Evolutionary conservation across 2,797 vertebrate species (phyloP), one percentile per base, ranked within the genome.

Genomic region (Remorina albescens): DNA sequence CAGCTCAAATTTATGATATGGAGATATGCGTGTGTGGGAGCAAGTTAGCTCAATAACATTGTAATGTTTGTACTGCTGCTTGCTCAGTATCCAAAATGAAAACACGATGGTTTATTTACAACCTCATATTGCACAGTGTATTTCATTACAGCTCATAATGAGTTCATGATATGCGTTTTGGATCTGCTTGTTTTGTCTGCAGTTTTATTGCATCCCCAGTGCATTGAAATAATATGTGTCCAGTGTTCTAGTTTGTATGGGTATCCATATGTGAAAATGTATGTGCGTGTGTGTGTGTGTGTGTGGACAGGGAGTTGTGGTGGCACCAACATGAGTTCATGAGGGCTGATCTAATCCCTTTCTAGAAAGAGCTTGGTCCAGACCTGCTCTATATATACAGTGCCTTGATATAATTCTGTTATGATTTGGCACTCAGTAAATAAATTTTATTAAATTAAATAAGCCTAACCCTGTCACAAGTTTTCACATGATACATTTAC

Each of bases 81-180:
- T 85, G 72, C 74, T 69, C 47, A 30, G 58, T 58, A 28, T 66
- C 57, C 75, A 78, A 77, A 85, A 83, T 86, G 76, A 89, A 91
- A 87, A 86, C 57, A 76, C 32, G 5, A 41, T 47, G 62, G 61
- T 82, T 90, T 89, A 92, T 91, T 91, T 89, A 86, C 79, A 82
- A 54, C 76, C 87, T 86, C 75, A 82, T 82, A 80, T 78, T 64
- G 78, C 83, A 58, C 34, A 56, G 65, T 76, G 80, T 88, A 80
- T 90, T 91, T 88, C 90, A 92, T 92, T 91, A 91, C 71, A 73
- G 61, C 76, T 84, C 63, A 76, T 91, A 92, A 93, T 87, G 84
- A 91, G 80, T 78, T 83, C 21, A 11, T 91, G 85, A 90, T 86
- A 73, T 87, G 84, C 70, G 87, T 85, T 88, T 86, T 76, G 79